A percentile compares a stretch with the other conserved stretches of the same genome.
Conservation (phyloP, 2,888 invertebrate species). For the Dryadula phaetusa region DNA sequence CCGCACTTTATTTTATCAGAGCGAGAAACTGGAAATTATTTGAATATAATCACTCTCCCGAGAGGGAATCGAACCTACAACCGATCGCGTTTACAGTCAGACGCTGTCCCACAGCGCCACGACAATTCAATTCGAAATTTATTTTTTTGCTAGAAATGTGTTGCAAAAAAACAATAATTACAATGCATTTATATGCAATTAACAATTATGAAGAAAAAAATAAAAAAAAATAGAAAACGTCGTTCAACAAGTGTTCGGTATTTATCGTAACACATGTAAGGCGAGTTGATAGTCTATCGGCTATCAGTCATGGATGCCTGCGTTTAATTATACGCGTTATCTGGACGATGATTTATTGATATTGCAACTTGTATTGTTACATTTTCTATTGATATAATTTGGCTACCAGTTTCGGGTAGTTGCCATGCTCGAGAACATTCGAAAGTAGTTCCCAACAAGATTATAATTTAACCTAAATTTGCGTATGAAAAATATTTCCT, state of each 20-base stretch:
- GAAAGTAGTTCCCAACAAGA: background rate
- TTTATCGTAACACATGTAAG: constrained; percentile 48
- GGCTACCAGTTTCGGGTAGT: constrained; percentile 20
- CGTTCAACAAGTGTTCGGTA: constrained; percentile 23
- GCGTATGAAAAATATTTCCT: too few species aligned
- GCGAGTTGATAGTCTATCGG: constrained; percentile 46
- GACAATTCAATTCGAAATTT: too few species aligned
- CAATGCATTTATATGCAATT: background rate
- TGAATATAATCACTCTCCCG: too few species aligned
- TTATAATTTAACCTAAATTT: too few species aligned
- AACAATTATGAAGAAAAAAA: background rate
- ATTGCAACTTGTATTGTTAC: constrained; percentile 55
- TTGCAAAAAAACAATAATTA: background rate
- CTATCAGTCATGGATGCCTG: constrained; percentile 68
- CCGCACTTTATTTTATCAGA: too few species aligned
- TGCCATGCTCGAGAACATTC: background rate
- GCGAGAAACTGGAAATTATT: too few species aligned
- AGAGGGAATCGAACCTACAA: too few species aligned
- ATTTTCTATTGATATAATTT: constrained; percentile 30
- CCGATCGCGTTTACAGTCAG: too few species aligned
- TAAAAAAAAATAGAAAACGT: background rate
- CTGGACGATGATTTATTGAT: constrained; percentile 78
- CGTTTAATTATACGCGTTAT: constrained; percentile 76
- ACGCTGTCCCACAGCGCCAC: too few species aligned
- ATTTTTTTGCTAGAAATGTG: background rate